Conservation (phyloP, 2,113 vertebrate species). For the Probosciger aterrimus region DNA sequence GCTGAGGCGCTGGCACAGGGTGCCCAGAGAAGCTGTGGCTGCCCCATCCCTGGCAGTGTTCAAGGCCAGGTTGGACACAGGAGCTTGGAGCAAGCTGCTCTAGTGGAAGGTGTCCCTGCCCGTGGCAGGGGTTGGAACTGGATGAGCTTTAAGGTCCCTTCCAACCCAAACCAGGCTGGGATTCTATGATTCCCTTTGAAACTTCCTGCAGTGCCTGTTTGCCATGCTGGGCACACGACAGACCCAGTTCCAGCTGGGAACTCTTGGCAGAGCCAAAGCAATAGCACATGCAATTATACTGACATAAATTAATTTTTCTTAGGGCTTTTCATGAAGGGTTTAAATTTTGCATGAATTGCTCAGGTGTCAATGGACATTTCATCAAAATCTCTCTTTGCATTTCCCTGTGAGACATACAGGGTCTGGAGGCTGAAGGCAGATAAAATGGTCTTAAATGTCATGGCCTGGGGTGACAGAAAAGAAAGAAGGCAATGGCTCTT, state of each 20-base stretch:
- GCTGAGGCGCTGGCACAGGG: too few relatives aligned
- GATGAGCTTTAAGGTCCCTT: not conserved
- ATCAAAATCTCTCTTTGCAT: not conserved
- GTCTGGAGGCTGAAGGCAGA: not conserved
- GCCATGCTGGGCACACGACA: not conserved
- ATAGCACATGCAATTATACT: not conserved
- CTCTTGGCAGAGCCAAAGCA: not conserved
- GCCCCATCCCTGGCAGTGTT: too few relatives aligned
- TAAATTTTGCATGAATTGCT: not conserved
- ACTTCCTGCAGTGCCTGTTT: rapidly evolving
- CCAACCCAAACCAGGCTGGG: not conserved
- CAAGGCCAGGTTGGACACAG: too few relatives aligned
- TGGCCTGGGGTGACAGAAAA: not conserved
- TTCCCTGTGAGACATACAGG: rapidly evolving
- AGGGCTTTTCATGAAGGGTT: not conserved
- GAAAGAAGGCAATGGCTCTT: not conserved
- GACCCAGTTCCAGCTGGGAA: not conserved
- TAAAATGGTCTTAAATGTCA: not conserved
- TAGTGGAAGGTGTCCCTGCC: not conserved
- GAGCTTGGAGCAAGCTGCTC: not conserved
- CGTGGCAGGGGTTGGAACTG: rapidly evolving
- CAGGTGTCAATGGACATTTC: not conserved
- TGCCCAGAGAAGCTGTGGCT: too few relatives aligned
- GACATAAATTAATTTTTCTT: not conserved
- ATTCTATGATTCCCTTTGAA: not conserved